phyloP scores from a whole-genome alignment of 2,113 vertebrate species.

The Catagonus wagneri region DNA sequence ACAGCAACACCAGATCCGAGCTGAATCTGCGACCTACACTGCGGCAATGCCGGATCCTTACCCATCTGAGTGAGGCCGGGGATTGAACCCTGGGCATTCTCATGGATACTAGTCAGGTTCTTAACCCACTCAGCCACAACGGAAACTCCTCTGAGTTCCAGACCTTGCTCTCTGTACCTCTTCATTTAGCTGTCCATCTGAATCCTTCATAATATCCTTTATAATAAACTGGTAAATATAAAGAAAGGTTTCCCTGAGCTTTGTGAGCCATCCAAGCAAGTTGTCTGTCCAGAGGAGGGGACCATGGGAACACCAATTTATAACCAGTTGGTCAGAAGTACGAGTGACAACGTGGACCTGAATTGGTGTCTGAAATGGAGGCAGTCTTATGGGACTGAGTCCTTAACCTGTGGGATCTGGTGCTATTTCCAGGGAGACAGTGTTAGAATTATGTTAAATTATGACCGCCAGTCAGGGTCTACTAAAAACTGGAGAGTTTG shows the following conservation, averaged over 20 bases:
- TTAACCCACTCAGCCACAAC: no score
- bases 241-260: neutral
- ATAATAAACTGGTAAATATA: neutral
- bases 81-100: no score
- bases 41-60: no score
- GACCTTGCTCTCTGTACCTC: neutral
- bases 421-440: neutral
- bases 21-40: no score
- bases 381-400: neutral
- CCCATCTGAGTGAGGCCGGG: no score
- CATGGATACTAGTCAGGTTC: no score
- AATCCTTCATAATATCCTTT: neutral
- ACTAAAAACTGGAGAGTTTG: neutral
- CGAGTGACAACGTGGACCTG: neutral
- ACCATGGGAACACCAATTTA: neutral
- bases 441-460: neutral
- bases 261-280: neutral
- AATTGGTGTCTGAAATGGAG: neutral
- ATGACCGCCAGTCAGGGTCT: neutral
- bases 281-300: neutral
- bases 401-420: neutral
- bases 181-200: neutral
- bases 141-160: no score
- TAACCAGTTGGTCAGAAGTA: neutral
- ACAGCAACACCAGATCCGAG: no score